These are phyloP conservation scores for Porites rus DNA, from an alignment of 92 coral and sea anemone species.

Conservation along the genomic window DNA sequence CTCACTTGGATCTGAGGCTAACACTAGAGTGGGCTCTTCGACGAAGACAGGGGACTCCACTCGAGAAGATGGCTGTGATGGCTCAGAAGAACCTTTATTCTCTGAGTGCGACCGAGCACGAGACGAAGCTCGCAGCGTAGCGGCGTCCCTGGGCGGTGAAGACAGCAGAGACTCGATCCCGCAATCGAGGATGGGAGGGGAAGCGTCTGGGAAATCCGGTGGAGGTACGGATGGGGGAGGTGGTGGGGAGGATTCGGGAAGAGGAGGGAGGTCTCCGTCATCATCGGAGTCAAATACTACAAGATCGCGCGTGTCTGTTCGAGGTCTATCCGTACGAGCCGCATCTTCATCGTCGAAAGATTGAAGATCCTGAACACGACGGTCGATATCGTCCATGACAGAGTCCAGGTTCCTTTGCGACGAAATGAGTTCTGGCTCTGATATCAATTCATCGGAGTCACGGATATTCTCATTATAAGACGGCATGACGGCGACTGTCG, in stretches of 20 bases:
- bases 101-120: constrained; percentile 61
- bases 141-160: constrained; percentile 86
- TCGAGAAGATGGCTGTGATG: constrained; percentile 19
- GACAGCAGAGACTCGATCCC: constrained; percentile 66
- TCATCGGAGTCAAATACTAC: constrained; percentile 58
- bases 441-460: constrained; percentile 33
- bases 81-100: constrained; percentile 36
- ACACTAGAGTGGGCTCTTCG: constrained; percentile 41
- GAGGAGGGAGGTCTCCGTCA: constrained; percentile 68
- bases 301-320: constrained; percentile 51
- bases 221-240: constrained; percentile 83
- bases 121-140: constrained; percentile 73
- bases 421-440: constrained; percentile 53
- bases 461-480: background rate
- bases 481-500: constrained; percentile 30
- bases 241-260: constrained; percentile 82
- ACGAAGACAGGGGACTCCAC: constrained; percentile 48
- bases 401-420: constrained; percentile 39
- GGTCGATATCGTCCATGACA: constrained; percentile 50
- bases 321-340: constrained; percentile 39
- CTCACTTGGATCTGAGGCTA: constrained; percentile 64
- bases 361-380: constrained; percentile 34
- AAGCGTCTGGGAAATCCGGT: constrained; percentile 70
- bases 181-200: constrained; percentile 56
- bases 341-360: constrained; percentile 12